These are phyloP conservation scores for Holothuria scabra DNA, from an alignment of 53 echinoderm and acorn worm genomes.

Conservation along the genomic window DNA sequence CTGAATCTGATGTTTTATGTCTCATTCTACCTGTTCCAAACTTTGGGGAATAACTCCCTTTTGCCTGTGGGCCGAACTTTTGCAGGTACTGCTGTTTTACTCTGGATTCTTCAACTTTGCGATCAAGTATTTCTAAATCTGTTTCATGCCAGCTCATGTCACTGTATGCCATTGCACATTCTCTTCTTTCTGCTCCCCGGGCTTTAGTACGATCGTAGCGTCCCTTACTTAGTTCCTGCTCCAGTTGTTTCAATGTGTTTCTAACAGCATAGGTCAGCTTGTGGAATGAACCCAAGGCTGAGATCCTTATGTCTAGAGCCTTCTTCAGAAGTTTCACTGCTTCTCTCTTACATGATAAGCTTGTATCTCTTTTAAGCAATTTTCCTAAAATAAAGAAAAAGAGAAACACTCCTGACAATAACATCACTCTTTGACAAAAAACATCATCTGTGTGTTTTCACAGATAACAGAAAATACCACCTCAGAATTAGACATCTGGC, in stretches of 20 bases:
- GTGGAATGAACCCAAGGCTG: conserved; percentile 78
- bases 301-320: conserved; percentile 83
- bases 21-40: neutral
- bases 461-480: no score
- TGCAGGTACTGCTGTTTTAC: conserved; percentile 7
- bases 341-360: conserved; percentile 82
- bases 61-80: conserved; percentile 1
- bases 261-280: conserved; percentile 72
- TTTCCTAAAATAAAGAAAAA: conserved; percentile 61
- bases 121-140: conserved; percentile 65
- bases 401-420: neutral
- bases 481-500: no score
- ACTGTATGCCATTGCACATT: conserved; percentile 58
- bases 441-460: no score
- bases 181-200: conserved; percentile 68
- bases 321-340: conserved; percentile 65
- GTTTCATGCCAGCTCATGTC: conserved; percentile 78
- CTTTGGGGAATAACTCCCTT: neutral
- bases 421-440: neutral
- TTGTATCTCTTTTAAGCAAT: conserved; percentile 74
- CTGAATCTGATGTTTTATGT: neutral
- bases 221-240: conserved; percentile 67
- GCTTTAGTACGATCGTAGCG: conserved; percentile 74
- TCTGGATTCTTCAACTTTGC: conserved; percentile 41
- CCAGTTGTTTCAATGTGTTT: conserved; percentile 65